Evolutionary conservation across 2,888 invertebrate species (phyloP).

Genomic region (Epinotia nisella): DNA sequence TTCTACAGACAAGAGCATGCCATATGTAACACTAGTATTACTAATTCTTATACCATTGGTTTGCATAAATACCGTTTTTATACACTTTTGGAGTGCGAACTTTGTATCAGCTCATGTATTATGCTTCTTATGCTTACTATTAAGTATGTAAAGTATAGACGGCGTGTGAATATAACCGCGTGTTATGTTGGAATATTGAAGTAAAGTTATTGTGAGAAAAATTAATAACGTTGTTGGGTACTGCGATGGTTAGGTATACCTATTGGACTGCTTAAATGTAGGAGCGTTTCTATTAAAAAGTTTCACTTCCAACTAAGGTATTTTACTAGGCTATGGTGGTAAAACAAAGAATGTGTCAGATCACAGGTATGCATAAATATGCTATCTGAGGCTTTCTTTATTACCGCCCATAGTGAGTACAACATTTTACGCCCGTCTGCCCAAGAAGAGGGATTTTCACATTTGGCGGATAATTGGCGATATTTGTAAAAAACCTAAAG

Average conservation of each 20-base stretch:
- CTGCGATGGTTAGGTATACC: neutral
- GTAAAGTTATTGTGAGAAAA: slow-evolving; percentile 41
- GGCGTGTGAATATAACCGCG: slow-evolving; percentile 32
- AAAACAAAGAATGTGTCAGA: too few relatives aligned
- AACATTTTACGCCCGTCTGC: too few relatives aligned
- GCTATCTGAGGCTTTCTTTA: too few relatives aligned
- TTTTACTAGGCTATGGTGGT: too few relatives aligned
- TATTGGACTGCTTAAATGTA: too few relatives aligned
- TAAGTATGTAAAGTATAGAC: slow-evolving; percentile 38
- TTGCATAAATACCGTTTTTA: slow-evolving; percentile 39
- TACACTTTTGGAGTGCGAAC: slow-evolving; percentile 13
- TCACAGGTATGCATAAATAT: too few relatives aligned
- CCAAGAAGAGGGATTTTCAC: too few relatives aligned
- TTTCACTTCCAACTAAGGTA: too few relatives aligned
- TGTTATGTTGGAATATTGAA: slow-evolving; percentile 16
- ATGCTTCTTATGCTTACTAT: slow-evolving; percentile 24
- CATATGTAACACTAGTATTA: slow-evolving; percentile 20
- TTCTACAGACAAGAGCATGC: slow-evolving; percentile 17
- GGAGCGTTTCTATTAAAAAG: too few relatives aligned
- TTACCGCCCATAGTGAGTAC: too few relatives aligned
- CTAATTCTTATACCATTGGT: slow-evolving; percentile 30
- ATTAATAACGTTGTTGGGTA: slow-evolving; percentile 15
- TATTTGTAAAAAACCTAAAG: too few relatives aligned
- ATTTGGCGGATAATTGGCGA: too few relatives aligned
- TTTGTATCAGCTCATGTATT: slow-evolving; percentile 26